Base-by-base conservation (phyloP, 2,888 invertebrate species). In the Microctonus hyperodae region DNA sequence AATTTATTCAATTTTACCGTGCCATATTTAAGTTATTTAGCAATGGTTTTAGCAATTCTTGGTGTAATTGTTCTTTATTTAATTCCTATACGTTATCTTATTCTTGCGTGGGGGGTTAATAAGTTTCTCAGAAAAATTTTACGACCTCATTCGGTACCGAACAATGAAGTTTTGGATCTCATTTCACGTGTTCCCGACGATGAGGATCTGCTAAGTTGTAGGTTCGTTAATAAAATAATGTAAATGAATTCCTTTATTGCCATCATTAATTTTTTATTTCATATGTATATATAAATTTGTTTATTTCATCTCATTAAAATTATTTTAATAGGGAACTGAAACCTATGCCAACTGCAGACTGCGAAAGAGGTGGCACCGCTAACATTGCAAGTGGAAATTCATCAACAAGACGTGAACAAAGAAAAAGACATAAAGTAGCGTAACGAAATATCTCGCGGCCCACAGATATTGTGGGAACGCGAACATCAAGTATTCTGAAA, bases 1-100 rank as follows among this genome's bases (percentile, higher is more conserved):
- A 98, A 98, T 86, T 91, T 96, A 68, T 95, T 96, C 86, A 97
- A 97, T 85, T 99, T 98, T 87, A 96, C 97, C 69, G 94, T 97
- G 83, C 97, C 98, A 70, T 98, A 97, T 87, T 86, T 99, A 75
- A 97, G 97, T 78, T 94, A 93, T 87, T 87, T 99, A 84, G 96
- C 97, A 20, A 92, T 97, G 75, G 85, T 92, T 48, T 88, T 95
- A 77, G 85, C 96, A 61, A 82, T 91, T 67, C 86, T 90, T 58
- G 94, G 90, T 11, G 90, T 91, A 75, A 73, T 94, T 61, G 91
- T 98, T 10, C 86, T 98, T 20, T 98, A 97, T 81, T 88, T 92
- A 74, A 89, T 99, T 79, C 97, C 98, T 44, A 85, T 97, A 61
- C 89, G 97, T 79, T 94, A 93, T 83, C 87, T 98, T 56, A 88